These are phyloP conservation scores for Melanaphis sacchari DNA, from an alignment of 1,140 invertebrate species.

Conservation along the genomic window DNA sequence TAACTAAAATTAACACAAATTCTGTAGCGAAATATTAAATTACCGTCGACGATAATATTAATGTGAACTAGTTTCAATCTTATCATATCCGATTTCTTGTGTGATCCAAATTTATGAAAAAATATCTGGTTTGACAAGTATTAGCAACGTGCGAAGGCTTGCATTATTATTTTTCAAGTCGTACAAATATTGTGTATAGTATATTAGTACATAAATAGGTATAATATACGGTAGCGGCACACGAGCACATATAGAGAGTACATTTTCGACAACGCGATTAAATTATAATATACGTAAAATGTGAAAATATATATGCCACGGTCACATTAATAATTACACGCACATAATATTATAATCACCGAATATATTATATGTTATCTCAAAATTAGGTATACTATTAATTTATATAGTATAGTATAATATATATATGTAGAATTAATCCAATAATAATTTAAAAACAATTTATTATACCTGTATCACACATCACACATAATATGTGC, in stretches of 20 bases:
- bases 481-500: not conserved
- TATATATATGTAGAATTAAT: not conserved
- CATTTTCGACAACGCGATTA: not conserved
- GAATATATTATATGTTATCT: not conserved
- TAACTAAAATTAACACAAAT: not conserved
- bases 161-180: not conserved
- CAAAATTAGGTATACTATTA: not conserved
- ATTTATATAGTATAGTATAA: too few species aligned
- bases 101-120: slow-evolving; percentile 8
- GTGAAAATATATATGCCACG: slow-evolving; percentile 14
- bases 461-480: not conserved
- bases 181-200: not conserved
- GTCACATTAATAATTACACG: not conserved
- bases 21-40: not conserved
- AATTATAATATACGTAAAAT: not conserved
- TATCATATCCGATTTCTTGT: not conserved
- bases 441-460: not conserved
- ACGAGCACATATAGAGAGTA: not conserved
- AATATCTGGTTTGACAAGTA: not conserved
- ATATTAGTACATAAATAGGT: not conserved
- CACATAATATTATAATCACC: not conserved
- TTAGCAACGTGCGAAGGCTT: not conserved
- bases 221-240: not conserved
- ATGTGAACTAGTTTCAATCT: slow-evolving; percentile 1
- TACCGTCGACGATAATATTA: not conserved